These are phyloP conservation scores for Dendroctonus valens DNA, from an alignment of 1,140 invertebrate genomes.

Conservation along the genomic window DNA sequence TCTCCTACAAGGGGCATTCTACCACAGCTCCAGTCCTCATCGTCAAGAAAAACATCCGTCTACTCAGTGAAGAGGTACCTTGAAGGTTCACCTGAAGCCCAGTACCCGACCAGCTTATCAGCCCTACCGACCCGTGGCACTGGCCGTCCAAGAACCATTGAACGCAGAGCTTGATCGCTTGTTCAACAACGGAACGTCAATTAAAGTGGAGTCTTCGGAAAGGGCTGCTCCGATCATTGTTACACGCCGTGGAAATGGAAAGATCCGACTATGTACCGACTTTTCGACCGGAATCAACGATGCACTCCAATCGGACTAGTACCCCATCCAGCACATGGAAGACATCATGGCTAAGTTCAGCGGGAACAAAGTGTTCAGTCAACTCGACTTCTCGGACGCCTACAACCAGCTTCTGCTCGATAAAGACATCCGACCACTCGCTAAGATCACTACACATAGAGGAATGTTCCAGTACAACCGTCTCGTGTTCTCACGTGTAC, in stretches of 20 bases:
- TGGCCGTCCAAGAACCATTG: background rate
- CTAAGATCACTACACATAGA: constrained; percentile 46
- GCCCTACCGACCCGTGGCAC: background rate
- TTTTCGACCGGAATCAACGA: background rate
- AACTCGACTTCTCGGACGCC: constrained; percentile 32
- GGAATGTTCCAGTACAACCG: constrained; percentile 45
- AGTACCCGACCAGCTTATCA: no score
- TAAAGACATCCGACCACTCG: constrained; percentile 42
- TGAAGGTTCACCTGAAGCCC: no score
- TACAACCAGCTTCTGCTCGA: constrained; percentile 50
- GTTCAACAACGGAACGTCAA: background rate
- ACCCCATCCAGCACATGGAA: no score
- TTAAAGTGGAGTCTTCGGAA: background rate
- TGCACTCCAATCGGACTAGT: constrained; percentile 23
- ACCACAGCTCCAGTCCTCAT: no score
- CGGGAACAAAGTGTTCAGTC: constrained; percentile 24
- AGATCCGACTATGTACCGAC: background rate
- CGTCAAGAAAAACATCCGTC: no score
- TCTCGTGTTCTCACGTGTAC: constrained; percentile 48
- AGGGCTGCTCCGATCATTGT: background rate
- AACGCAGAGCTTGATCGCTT: background rate
- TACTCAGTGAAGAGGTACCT: no score
- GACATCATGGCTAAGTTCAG: no score
- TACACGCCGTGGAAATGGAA: background rate
- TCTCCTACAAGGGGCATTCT: no score